Evolutionary conservation across 1,140 invertebrate genomes (phyloP), one percentile per base, ranked within the genome.

Genomic region (Lerema accius): DNA sequence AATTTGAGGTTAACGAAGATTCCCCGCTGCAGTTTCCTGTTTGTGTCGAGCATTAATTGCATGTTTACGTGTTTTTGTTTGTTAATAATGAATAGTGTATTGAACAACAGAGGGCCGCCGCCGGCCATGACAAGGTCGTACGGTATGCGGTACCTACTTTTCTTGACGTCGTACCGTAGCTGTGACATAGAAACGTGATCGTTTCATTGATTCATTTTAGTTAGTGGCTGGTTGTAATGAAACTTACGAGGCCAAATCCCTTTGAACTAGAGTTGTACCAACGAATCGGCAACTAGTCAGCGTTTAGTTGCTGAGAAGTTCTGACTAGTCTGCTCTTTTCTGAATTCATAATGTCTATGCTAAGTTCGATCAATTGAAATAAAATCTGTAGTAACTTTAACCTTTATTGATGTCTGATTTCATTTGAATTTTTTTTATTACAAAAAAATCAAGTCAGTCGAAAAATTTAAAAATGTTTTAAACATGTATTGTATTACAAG

Each of bases 91-190:
- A 71, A 64, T 60, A 58, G 56, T 73, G 67, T n/a, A n/a, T 77
- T 76, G 65, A 65, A 72, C 65, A 74, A 73, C 56, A 67, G 67
- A 73, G 76, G 80, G 75, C 72, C 73, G 69, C 46, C n/a, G n/a
- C n/a, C n/a, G n/a, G n/a, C n/a, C n/a, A n/a, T n/a, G 65, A 65
- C 82, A 84, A 84, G 82, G 80, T 78, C 82, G 80, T 39, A 67
- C 62, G 50, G 61, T n/a, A n/a, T n/a, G n/a, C n/a, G 5, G 19
- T 23, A 23, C 19, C 19, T 23, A 23, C 19, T 70, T 69, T 73
- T 68, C 69, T 59, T 77, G 72, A 72, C 73, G 45, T 68, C 17
- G 40, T 53, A 39, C 35, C 40, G 43, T 63, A 49, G 14, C 46
- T 50, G 14, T 48, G 39, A 32, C 46, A 62, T 19, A 43, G 37